Base-by-base conservation (phyloP, 2,797 vertebrate species). In the Acomys russatus region DNA sequence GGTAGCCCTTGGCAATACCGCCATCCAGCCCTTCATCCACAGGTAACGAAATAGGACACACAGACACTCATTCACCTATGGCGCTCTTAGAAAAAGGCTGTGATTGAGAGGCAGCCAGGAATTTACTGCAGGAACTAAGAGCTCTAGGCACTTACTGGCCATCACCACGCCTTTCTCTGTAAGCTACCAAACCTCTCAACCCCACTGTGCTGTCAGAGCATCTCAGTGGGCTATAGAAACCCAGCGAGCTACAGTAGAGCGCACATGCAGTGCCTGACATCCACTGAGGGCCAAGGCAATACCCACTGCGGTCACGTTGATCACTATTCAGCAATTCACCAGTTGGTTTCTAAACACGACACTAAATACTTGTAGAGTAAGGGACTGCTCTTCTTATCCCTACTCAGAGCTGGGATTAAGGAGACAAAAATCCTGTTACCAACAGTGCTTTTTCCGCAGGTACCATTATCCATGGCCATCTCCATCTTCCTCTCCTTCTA, bases 111-210 rank as follows among this genome's bases (percentile, higher is more conserved):
- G 15, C 4, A 56, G 71, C 76, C 20, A 8, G n/a, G 44, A 49
- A 35, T 14, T 14, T 0, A 25, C 10, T 28, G 4, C 9, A 7
- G 4, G 1, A 35, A 22, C 44, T 23, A 10, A 66, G 11, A 59
- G 23, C 35, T 5, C 0, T 20, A 68, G 18, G 64, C 20, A 6
- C 9, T 49, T 66, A 4, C 3, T 9, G 54, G 33, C 30, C 3
- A 56, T 6, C 18, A 22, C n/a, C n/a, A 28, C n/a, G 2, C 6
- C 17, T 35, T 44, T 74, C 35, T 10, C 22, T 38, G 6, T 49
- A 63, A 82, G 59, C 38, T 63, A 51, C 17, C 22, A 14, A 82
- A 95, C 23, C 28, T n/a, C 35, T 38, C 68, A 49, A 88, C 49
- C 68, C 33, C 15, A 59, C 76, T 59, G 51, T 73, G n/a, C 61